Evolutionary conservation across 2,888 invertebrate genomes (phyloP), one percentile per base, ranked within the genome.

Genomic region (Tubulanus polymorphus): DNA sequence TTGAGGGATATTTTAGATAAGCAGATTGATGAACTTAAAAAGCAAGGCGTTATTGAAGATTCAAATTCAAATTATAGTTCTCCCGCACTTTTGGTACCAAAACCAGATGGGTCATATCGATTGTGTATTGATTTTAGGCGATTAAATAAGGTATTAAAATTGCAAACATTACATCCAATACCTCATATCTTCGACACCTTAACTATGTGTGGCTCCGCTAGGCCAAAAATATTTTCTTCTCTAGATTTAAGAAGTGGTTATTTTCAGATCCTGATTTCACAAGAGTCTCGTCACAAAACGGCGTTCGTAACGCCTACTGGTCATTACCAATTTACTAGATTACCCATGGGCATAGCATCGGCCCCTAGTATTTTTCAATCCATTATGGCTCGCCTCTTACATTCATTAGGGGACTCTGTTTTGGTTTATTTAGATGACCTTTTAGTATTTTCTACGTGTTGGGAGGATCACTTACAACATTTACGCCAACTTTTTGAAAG

Each of bases 361-460:
- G 50, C 50, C 3, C 32, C 50, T 3, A 37, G 35, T 1, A 20
- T 28, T 3, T 50, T 50, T 25, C 50, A 50, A 26, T 5, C 15
- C 20, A 23, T 20, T 23, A 50, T 30, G 50, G 18, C 30, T 2
- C 12, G 20, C 5, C 20, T 26, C 12, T 10, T 50, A 12, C 8
- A 15, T 2, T 32, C 32, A 15, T 15, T 20, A 12, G 26, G 30
- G 15, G 47, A 47, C 5, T 46, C 29, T 12, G 32, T 35, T 15
- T 10, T 26, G 3, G 51, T 55, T 49, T 55, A 51, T 23, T 25
- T 55, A 1, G 51, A 55, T 37, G 55, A 55, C 23, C 28, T 55
- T 10, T 46, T 55, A n/a, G 30, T 55, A 3, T 51, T 50, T 26
- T 18, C 28, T 10, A n/a, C 15, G 37, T 41, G 28, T 26, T 45